phyloP scores from a whole-genome alignment of 2,888 invertebrate genomes.

The Cheilosia impressa region DNA sequence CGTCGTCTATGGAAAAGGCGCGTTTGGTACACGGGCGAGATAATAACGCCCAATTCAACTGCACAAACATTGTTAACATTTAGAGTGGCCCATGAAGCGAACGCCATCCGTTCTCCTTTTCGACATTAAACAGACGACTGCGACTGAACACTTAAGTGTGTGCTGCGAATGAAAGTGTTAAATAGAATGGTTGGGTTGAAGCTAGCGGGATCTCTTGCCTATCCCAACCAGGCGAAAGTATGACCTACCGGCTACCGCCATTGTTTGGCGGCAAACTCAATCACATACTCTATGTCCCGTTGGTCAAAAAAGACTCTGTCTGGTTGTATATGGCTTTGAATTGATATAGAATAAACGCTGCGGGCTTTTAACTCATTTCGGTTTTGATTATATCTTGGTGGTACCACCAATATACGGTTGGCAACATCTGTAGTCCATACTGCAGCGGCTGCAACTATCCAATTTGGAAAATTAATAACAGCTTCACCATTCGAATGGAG shows the following conservation, averaged over 20 bases:
- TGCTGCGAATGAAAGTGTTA: constrained; percentile 38
- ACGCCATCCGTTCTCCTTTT: constrained; percentile 9
- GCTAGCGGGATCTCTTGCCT: constrained; percentile 16
- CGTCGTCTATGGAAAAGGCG: neutral
- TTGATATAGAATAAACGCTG: constrained; percentile 45
- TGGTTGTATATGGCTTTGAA: neutral
- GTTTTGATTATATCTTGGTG: constrained; percentile 10
- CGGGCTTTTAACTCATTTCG: constrained; percentile 28
- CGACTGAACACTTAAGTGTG: constrained; percentile 1
- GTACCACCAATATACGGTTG: constrained; percentile 24
- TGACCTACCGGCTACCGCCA: constrained; percentile 32
- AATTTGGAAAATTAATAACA: constrained; percentile 17
- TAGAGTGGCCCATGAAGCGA: constrained; percentile 16
- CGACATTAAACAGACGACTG: constrained; percentile 15
- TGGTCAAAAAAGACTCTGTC: constrained; percentile 23
- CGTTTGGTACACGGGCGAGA: too few relatives aligned
- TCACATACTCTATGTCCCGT: neutral
- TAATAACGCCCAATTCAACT: constrained; percentile 25
- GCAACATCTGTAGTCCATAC: constrained; percentile 14
- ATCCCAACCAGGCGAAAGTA: constrained; percentile 31
- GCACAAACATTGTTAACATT: constrained; percentile 13
- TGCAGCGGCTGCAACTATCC: neutral
- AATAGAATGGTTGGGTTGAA: constrained; percentile 6
- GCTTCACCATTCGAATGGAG: constrained; percentile 14
- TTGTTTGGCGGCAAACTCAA: constrained; percentile 19